Evolutionary conservation across 2,888 invertebrate genomes (phyloP), one percentile per base, ranked within the genome.

Genomic region (Asteroscopus sphinx): DNA sequence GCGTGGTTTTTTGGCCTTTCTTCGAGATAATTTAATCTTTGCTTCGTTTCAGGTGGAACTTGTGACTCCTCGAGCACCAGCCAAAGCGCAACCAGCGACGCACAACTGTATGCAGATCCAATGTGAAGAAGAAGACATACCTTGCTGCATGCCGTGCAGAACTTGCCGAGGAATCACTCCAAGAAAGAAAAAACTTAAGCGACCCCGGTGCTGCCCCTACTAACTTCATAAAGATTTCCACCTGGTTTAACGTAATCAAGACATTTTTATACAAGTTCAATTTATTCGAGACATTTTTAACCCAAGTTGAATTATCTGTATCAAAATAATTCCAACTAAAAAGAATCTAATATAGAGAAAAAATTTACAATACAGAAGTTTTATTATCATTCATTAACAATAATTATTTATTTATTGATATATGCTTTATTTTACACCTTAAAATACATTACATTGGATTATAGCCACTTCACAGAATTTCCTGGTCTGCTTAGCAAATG

Each of bases 1-100:
- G n/a, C n/a, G n/a, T n/a, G n/a, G n/a, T n/a, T n/a, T n/a, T n/a
- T n/a, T n/a, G n/a, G n/a, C n/a, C n/a, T n/a, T n/a, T n/a, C n/a
- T n/a, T n/a, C 11, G 28, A 37, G 1, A 15, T 12, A n/a, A 3
- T 42, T n/a, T 17, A 11, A 33, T 36, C 13, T 15, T 39, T 12
- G 12, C 17, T 56, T 61, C 17, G 37, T 61, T 58, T 8, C 95
- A 97, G 92, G 94, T 97, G 71, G 97, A 97, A 77, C 85, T 97
- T 78, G 95, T 96, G 47, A 97, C 97, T 0, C 97, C 97, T 0
- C 96, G 96, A 58, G 96, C 96, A 0, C 95, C 96, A 0, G 95
- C 95, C 0, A 91, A 94, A 26, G 81, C 92, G 15, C 95, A 95
- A 9, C 95, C 96, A 0, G 90, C 95, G 0, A 94, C 95, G 26